Evolutionary conservation across 2,113 vertebrate species (phyloP).

Genomic region (Pao palembangensis): DNA sequence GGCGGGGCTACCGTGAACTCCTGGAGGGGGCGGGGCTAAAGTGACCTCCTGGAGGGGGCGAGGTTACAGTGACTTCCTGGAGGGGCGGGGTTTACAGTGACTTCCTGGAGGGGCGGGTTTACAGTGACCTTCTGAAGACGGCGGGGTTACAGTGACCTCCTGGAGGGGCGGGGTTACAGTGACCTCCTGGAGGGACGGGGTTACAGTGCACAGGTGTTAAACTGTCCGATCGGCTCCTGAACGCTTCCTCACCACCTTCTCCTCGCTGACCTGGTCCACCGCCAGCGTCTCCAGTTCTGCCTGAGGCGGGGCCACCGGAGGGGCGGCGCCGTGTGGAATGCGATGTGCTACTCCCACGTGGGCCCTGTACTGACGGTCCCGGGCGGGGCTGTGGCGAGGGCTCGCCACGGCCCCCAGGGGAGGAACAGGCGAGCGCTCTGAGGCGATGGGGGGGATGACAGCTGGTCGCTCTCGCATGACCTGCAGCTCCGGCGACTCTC

Average conservation of each 20-base stretch:
- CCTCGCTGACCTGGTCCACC: slow-evolving; percentile 87
- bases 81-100: no score
- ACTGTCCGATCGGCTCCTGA: slow-evolving; percentile 94
- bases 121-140: no score
- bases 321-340: slow-evolving; percentile 76
- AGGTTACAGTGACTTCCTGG: no score
- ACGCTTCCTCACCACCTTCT: slow-evolving; percentile 86
- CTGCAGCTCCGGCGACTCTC: slow-evolving; percentile 77
- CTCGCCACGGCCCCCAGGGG: slow-evolving; percentile 66
- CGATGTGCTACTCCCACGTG: slow-evolving; percentile 93
- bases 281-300: slow-evolving; percentile 87
- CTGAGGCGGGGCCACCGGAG: slow-evolving; percentile 63
- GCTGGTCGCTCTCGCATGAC: slow-evolving; percentile 84
- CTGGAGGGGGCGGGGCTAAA: no score
- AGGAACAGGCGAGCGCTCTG: slow-evolving; percentile 69
- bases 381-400: slow-evolving; percentile 79
- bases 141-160: slow-evolving; percentile 37
- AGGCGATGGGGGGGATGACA: slow-evolving; percentile 89
- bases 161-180: slow-evolving; percentile 33
- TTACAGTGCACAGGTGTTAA: slow-evolving; percentile 58
- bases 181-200: background rate
- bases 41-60: no score
- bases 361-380: slow-evolving; percentile 81
- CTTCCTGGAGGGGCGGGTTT: no score
- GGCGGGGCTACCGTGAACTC: no score